phyloP scores from a whole-genome alignment of 2,113 vertebrate genomes.

The Scytalopus superciliaris region DNA sequence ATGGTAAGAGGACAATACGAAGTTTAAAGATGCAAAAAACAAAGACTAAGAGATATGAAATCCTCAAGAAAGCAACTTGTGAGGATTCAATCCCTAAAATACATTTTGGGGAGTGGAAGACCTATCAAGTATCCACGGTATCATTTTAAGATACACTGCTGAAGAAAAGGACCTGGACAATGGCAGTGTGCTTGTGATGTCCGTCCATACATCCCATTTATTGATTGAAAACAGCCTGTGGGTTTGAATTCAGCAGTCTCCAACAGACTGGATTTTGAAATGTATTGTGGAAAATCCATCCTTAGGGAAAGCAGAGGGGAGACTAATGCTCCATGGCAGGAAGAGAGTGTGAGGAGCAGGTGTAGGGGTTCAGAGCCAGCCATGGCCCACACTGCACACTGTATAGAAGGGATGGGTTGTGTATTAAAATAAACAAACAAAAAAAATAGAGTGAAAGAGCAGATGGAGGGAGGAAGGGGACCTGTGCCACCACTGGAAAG shows the following conservation, averaged over 20 bases:
- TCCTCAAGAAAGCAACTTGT: not conserved
- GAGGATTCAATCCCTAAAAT: not conserved
- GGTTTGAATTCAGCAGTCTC: not conserved
- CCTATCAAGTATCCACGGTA: not conserved
- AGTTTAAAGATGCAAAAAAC: not conserved
- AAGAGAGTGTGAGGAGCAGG: not conserved
- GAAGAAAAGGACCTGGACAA: not conserved
- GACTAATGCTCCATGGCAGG: rapidly evolving
- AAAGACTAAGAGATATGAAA: not conserved
- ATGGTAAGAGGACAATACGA: not conserved
- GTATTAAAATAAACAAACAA: not conserved
- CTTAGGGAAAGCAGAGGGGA: not conserved
- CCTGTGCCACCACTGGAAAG: not conserved
- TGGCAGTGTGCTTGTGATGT: not conserved
- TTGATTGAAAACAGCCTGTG: not conserved
- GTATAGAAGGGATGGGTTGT: not conserved
- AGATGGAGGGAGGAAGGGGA: not conserved
- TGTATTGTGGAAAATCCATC: not conserved
- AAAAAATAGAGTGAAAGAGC: not conserved
- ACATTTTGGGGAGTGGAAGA: not conserved
- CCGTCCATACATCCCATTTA: not conserved
- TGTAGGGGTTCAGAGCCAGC: not conserved
- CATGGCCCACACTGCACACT: rapidly evolving
- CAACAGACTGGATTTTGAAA: not conserved
- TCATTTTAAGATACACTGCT: not conserved